phyloP scores from a whole-genome alignment of 2,888 invertebrate species.

The Drosophila longiperda region DNA sequence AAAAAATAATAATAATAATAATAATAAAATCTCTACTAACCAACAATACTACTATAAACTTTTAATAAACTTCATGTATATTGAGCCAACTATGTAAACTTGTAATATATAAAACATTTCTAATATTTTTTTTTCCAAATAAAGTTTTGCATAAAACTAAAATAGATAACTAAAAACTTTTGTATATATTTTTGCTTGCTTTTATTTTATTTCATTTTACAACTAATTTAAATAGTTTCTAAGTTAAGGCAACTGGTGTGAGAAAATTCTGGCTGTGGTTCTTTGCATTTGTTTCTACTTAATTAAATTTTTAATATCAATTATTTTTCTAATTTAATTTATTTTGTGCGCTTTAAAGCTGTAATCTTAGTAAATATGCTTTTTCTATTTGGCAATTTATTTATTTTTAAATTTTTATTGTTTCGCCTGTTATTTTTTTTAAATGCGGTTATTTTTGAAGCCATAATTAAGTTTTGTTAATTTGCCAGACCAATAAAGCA shows the following conservation, averaged over 20 bases:
- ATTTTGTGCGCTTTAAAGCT: constrained; percentile 3
- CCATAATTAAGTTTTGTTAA: constrained; percentile 75
- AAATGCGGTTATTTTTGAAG: constrained; percentile 11
- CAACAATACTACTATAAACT: constrained; percentile 44
- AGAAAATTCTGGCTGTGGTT: constrained; percentile 45
- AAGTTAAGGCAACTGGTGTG: constrained; percentile 35
- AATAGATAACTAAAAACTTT: constrained; percentile 8
- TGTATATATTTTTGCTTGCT: constrained; percentile 62
- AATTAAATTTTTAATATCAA: constrained; percentile 12
- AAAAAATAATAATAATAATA: not conserved
- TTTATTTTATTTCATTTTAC: constrained; percentile 16
- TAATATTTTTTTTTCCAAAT: constrained; percentile 61
- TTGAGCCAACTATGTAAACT: constrained; percentile 53
- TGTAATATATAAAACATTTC: constrained; percentile 55
- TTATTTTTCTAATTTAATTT: constrained; percentile 3
- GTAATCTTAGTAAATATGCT: constrained; percentile 7
- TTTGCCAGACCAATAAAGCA: constrained; percentile 64
- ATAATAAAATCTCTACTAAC: constrained; percentile 61
- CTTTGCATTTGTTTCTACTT: constrained; percentile 20
- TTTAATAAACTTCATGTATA: constrained; percentile 46
- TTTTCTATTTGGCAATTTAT: constrained; percentile 12
- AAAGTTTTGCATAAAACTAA: constrained; percentile 68
- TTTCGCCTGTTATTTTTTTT: not conserved
- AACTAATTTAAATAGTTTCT: constrained; percentile 47
- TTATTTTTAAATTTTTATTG: constrained; percentile 21